Percentiles rank a stretch among this genome's conserved stretches.
Evolutionary conservation across 2,888 invertebrate species (phyloP).

Genomic region (Copidosoma aretas): DNA sequence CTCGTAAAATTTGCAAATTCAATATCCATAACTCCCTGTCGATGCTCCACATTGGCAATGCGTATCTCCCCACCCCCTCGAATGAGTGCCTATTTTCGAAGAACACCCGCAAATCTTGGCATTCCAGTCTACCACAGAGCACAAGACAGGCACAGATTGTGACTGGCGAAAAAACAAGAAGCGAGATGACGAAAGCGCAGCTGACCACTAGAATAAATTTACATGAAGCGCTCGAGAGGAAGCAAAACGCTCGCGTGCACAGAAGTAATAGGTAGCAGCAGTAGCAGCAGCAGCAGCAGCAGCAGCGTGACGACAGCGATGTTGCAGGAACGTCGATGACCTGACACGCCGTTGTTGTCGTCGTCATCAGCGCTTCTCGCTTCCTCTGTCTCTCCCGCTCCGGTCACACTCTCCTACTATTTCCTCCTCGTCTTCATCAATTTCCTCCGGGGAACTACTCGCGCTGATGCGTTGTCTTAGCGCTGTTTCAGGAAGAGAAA

Average conservation of each 20-base stretch:
- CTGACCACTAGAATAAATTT: constrained; percentile 2
- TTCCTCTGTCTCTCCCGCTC: too few relatives aligned
- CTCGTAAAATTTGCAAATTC: neutral
- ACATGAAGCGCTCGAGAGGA: neutral
- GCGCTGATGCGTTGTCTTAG: too few relatives aligned
- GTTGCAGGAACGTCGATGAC: constrained; percentile 3
- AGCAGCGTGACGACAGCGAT: constrained; percentile 12
- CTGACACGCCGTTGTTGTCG: constrained; percentile 9
- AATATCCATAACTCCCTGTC: neutral
- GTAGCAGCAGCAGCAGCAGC: neutral
- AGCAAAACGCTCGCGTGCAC: neutral
- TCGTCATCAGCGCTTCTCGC: neutral
- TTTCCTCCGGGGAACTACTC: too few relatives aligned
- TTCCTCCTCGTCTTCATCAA: too few relatives aligned
- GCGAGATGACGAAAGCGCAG: too few relatives aligned
- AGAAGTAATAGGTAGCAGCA: neutral
- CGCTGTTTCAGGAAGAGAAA: too few relatives aligned
- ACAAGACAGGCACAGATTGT: too few relatives aligned
- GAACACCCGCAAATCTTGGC: too few relatives aligned
- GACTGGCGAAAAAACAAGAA: too few relatives aligned
- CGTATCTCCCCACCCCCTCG: too few relatives aligned
- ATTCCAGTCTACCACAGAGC: too few relatives aligned
- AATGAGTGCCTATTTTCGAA: neutral
- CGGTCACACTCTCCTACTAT: neutral
- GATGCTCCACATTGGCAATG: neutral